Percentiles rank a stretch among this genome's conserved stretches.
Conservation (phyloP, 2,888 invertebrate genomes). For the Nemapogon koenigi region DNA sequence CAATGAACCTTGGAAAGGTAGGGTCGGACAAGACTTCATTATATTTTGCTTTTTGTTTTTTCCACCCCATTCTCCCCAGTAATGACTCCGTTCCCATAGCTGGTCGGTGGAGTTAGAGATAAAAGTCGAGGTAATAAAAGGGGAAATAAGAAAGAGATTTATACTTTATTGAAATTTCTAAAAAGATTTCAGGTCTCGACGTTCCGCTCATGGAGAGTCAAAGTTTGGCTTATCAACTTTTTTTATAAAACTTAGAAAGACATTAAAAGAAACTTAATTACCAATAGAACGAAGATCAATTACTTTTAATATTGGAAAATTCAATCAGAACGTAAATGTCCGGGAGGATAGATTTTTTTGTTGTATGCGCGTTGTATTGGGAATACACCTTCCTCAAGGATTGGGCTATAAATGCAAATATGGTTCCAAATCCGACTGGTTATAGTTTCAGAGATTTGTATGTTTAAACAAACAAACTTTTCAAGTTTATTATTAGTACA, state of each 20-base stretch:
- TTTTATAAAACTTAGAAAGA: too few relatives aligned
- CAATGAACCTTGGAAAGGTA: constrained; percentile 30
- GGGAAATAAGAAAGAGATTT: constrained; percentile 33
- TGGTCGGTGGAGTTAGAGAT: constrained; percentile 39
- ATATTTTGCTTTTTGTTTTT: constrained; percentile 32
- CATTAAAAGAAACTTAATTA: neutral
- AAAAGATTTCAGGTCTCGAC: constrained; percentile 28
- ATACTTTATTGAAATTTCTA: constrained; percentile 33
- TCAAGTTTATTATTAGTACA: too few relatives aligned
- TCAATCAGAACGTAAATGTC: too few relatives aligned
- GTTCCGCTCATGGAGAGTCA: constrained; percentile 17
- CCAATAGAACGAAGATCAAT: neutral
- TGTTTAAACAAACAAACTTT: too few relatives aligned
- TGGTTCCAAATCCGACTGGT: too few relatives aligned
- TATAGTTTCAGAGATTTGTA: too few relatives aligned
- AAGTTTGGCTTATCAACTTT: too few relatives aligned
- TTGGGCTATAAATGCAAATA: too few relatives aligned
- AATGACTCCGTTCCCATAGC: constrained; percentile 29
- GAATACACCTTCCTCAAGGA: too few relatives aligned
- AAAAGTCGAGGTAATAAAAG: constrained; percentile 37
- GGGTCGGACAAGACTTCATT: constrained; percentile 37
- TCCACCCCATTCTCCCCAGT: constrained; percentile 24
- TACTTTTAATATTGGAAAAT: too few relatives aligned
- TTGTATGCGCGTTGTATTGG: too few relatives aligned
- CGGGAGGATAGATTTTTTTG: too few relatives aligned